phyloP scores from a whole-genome alignment of 1,140 invertebrate genomes.

The Micrasema longulum region DNA sequence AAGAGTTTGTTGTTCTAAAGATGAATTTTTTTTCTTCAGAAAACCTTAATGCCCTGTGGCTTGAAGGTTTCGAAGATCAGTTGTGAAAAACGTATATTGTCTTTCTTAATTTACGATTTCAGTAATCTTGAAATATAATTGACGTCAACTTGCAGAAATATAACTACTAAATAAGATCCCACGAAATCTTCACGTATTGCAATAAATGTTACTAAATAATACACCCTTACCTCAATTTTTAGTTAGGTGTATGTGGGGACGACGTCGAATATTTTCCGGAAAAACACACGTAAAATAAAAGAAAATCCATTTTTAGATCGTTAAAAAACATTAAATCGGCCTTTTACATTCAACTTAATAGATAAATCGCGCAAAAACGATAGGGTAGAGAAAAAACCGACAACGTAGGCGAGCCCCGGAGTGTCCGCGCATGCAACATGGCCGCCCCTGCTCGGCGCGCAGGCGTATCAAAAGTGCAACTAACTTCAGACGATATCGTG shows the following conservation, averaged over 20 bases:
- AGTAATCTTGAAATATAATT: no score
- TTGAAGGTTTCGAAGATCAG: no score
- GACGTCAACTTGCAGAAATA: no score
- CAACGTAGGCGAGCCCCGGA: slow-evolving; percentile 35
- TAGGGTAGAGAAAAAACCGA: slow-evolving; percentile 31
- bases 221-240: slow-evolving; percentile 16
- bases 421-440: slow-evolving; percentile 44
- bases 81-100: no score
- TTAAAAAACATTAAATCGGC: not conserved
- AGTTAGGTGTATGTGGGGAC: not conserved
- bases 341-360: slow-evolving; percentile 15
- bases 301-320: not conserved
- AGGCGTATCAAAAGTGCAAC: slow-evolving; percentile 32
- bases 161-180: no score
- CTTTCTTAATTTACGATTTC: no score
- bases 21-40: no score
- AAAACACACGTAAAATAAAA: slow-evolving; percentile 10
- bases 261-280: slow-evolving; percentile 17
- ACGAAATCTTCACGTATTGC: not conserved
- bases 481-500: slow-evolving; percentile 45
- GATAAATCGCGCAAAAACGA: slow-evolving; percentile 5
- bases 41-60: no score
- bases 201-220: slow-evolving; percentile 8
- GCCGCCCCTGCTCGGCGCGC: slow-evolving; percentile 40
- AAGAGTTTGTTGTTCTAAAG: no score